Conservation (phyloP, 2,888 invertebrate genomes). For the Stenurella melanura region DNA sequence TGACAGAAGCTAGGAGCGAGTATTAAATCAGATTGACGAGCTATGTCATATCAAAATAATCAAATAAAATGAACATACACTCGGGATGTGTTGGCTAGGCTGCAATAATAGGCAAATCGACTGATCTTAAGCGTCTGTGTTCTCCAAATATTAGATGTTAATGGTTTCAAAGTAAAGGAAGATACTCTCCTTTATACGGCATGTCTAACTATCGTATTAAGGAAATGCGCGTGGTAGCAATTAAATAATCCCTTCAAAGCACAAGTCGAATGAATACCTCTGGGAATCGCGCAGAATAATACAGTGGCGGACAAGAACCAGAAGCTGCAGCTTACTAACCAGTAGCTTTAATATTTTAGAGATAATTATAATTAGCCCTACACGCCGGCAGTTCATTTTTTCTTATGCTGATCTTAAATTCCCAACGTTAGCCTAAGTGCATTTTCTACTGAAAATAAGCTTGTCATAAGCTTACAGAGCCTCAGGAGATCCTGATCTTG, state of each 20-base stretch:
- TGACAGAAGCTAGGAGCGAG: slow-evolving; percentile 51
- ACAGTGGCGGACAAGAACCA: slow-evolving; percentile 36
- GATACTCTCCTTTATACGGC: slow-evolving; percentile 71
- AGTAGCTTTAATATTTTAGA: slow-evolving; percentile 4
- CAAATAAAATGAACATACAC: not conserved
- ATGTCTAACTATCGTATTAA: slow-evolving; percentile 72
- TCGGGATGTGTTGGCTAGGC: not conserved
- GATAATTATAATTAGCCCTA: slow-evolving; percentile 3
- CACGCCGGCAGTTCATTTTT: not conserved
- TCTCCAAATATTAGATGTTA: slow-evolving; percentile 71
- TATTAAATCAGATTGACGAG: not conserved
- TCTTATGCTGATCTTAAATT: not conserved
- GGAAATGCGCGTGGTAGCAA: slow-evolving; percentile 72
- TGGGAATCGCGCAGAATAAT: slow-evolving; percentile 64
- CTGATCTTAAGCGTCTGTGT: slow-evolving; percentile 63
- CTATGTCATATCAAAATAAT: not conserved
- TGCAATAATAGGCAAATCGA: slow-evolving; percentile 60
- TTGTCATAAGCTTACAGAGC: not conserved
- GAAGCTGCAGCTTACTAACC: slow-evolving; percentile 15
- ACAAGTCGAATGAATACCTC: slow-evolving; percentile 72
- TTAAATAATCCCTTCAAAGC: slow-evolving; percentile 75
- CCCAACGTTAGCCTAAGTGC: not conserved
- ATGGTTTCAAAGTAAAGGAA: slow-evolving; percentile 72
- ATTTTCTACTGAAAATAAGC: not conserved
- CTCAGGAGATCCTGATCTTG: too few species aligned